Conservation (phyloP, 2,888 invertebrate species). For the Oxyteleia sp. region DNA sequence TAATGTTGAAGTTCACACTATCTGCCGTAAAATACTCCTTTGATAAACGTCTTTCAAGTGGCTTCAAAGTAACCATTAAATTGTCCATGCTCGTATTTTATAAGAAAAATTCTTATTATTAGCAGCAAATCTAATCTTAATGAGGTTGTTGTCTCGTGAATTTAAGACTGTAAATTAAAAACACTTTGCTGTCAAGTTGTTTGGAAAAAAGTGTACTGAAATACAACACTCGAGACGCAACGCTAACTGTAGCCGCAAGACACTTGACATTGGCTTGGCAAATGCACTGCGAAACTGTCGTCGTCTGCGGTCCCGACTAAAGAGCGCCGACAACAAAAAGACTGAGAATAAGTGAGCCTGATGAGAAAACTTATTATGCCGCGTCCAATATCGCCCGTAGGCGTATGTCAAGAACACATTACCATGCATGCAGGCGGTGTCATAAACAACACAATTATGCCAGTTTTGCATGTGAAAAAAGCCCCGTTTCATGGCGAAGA, state of each 20-base stretch:
- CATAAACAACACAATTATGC: conserved; percentile 68
- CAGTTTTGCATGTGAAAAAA: conserved; percentile 62
- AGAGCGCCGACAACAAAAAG: conserved; percentile 55
- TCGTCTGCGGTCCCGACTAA: conserved; percentile 22
- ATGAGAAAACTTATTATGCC: conserved; percentile 64
- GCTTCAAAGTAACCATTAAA: too few species aligned
- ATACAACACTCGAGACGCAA: conserved; percentile 46
- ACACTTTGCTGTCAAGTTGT: neutral
- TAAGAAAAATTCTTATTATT: too few species aligned
- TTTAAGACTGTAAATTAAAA: conserved; percentile 19
- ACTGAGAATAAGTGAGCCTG: conserved; percentile 27
- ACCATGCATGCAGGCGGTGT: conserved; percentile 54
- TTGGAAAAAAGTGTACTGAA: conserved; percentile 23
- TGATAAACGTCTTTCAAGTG: too few species aligned
- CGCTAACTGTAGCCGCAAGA: conserved; percentile 45
- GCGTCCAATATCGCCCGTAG: conserved; percentile 59
- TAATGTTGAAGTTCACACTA: too few species aligned
- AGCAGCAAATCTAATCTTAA: conserved; percentile 8
- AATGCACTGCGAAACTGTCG: conserved; percentile 59
- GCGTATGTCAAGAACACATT: conserved; percentile 69
- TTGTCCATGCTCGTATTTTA: too few species aligned
- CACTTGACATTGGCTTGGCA: conserved; percentile 63
- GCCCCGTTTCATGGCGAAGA: conserved; percentile 33
- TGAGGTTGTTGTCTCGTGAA: conserved; percentile 15
- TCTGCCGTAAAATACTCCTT: too few species aligned